Percentiles rank a stretch among this genome's conserved stretches.
Evolutionary conservation across 30 jellyfish, hydroid and myxozoan genomes (phyloP).

Genomic region (Mastigias papua): DNA sequence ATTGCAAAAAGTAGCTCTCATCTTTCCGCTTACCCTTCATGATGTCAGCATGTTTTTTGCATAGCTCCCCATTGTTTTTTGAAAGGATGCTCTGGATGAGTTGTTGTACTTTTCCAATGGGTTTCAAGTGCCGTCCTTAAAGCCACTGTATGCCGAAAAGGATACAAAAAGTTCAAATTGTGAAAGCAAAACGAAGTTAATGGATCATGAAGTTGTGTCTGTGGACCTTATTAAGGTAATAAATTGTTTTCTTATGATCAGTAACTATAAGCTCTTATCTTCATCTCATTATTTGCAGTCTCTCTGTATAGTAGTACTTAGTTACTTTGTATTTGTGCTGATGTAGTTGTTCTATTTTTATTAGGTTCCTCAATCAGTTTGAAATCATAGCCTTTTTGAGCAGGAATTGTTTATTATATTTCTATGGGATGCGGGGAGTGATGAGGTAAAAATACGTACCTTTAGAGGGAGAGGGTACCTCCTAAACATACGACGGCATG

Average conservation of each 20-base stretch:
- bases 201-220: slow-evolving; percentile 85
- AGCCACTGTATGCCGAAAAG: slow-evolving; percentile 44
- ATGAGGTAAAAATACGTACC: no score
- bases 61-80: background rate
- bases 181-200: slow-evolving; percentile 64
- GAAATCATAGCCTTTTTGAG: no score
- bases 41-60: background rate
- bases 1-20: background rate
- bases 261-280: background rate
- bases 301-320: background rate
- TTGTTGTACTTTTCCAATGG: slow-evolving; percentile 58
- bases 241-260: background rate
- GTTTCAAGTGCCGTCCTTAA: slow-evolving; percentile 37
- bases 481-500: no score
- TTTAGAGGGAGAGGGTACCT: no score
- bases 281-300: background rate
- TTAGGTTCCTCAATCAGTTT: no score
- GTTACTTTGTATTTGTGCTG: no score
- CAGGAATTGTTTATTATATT: no score
- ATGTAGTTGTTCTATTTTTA: no score
- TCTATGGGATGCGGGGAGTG: no score
- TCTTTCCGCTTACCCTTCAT: background rate
- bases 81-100: slow-evolving; percentile 62
- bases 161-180: slow-evolving; percentile 53
- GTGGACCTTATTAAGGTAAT: slow-evolving; percentile 85